These are phyloP conservation scores for Lontra canadensis DNA, from an alignment of 2,113 vertebrate species.

Conservation along the genomic window DNA sequence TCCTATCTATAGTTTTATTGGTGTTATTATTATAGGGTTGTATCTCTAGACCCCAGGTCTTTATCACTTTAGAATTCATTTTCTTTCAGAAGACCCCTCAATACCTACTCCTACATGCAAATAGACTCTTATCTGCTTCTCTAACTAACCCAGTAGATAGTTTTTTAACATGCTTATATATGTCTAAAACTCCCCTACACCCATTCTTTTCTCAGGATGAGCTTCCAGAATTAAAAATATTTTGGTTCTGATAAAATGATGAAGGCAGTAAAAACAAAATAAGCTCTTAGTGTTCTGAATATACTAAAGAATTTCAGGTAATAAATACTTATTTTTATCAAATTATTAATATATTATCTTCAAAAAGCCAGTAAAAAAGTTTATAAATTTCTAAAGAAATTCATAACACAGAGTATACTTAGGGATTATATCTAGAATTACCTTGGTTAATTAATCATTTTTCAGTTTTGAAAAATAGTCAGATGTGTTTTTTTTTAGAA, in stretches of 20 bases:
- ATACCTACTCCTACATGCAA: neutral
- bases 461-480: slow-evolving; percentile 28
- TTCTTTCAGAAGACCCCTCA: neutral
- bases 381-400: slow-evolving; percentile 23
- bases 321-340: neutral
- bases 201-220: neutral
- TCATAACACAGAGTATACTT: neutral
- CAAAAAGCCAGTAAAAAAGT: neutral
- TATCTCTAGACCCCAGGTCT: neutral
- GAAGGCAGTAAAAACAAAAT: neutral
- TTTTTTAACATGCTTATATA: neutral
- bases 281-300: neutral
- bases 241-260: neutral
- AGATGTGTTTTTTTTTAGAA: neutral
- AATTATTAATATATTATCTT: neutral
- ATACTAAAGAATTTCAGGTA: neutral
- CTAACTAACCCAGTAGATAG: neutral
- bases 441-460: slow-evolving; percentile 25
- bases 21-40: neutral
- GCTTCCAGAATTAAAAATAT: neutral
- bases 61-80: neutral
- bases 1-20: neutral
- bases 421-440: neutral
- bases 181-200: neutral
- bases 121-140: neutral